Evolutionary conservation across 2,888 invertebrate genomes (phyloP).

Genomic region (Conops quadrifasciatus): DNA sequence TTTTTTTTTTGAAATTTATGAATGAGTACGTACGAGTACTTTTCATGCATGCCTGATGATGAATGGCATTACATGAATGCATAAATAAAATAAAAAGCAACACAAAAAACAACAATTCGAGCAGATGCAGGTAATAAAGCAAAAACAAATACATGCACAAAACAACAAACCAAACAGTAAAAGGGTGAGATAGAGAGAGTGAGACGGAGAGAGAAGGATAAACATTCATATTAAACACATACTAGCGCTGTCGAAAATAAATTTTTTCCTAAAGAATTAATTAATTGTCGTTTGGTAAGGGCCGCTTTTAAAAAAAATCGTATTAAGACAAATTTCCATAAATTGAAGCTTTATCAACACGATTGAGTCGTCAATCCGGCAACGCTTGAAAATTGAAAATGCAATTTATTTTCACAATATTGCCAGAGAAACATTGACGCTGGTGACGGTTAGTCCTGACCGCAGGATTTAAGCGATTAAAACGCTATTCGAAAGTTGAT

Average conservation of each 20-base stretch:
- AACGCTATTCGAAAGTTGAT: slow-evolving; percentile 40
- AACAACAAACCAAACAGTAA: too few relatives aligned
- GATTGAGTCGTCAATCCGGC: slow-evolving; percentile 17
- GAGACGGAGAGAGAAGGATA: too few relatives aligned
- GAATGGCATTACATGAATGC: background rate
- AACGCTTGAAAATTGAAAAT: background rate
- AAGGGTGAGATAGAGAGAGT: too few relatives aligned
- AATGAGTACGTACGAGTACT: background rate
- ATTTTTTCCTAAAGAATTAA: slow-evolving; percentile 24
- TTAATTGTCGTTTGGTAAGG: slow-evolving; percentile 22
- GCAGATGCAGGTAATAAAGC: background rate
- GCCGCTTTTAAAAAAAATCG: slow-evolving; percentile 15
- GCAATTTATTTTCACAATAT: background rate
- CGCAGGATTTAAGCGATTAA: slow-evolving; percentile 20
- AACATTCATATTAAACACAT: too few relatives aligned
- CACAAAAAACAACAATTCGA: background rate
- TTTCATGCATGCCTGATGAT: background rate
- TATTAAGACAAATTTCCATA: slow-evolving; percentile 24
- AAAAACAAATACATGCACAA: background rate
- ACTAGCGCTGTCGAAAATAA: too few relatives aligned
- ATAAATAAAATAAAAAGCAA: background rate
- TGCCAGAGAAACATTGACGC: background rate
- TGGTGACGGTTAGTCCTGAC: slow-evolving; percentile 8
- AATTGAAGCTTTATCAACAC: slow-evolving; percentile 17
- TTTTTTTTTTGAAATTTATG: background rate